These are phyloP conservation scores for Psittacula echo DNA, from an alignment of 2,797 vertebrate genomes.

Conservation along the genomic window DNA sequence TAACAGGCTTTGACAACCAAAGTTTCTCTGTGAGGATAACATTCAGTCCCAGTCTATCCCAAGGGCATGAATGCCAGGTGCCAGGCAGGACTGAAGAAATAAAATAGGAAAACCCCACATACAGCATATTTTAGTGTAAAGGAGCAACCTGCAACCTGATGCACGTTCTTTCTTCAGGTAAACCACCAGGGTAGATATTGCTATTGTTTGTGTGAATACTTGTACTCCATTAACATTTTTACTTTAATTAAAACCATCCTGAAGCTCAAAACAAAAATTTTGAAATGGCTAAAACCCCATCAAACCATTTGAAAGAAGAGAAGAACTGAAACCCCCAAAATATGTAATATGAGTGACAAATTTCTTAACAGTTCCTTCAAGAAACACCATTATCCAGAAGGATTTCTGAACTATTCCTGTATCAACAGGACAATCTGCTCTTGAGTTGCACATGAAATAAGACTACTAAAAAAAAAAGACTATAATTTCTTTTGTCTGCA, in stretches of 20 bases:
- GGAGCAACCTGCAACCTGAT: background rate
- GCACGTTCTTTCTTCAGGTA: background rate
- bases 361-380: background rate
- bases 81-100: background rate
- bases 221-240: background rate
- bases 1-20: background rate
- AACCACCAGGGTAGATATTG: background rate
- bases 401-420: background rate
- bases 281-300: background rate
- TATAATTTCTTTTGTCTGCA: background rate
- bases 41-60: background rate
- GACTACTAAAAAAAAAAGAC: background rate
- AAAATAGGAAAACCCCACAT: background rate
- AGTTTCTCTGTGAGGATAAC: background rate
- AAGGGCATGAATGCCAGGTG: background rate
- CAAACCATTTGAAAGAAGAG: rapidly evolving
- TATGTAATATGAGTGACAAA: background rate
- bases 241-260: background rate
- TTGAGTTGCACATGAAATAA: background rate
- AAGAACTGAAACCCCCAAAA: background rate
- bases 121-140: background rate
- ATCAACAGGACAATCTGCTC: background rate
- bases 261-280: background rate
- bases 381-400: background rate
- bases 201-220: background rate